Evolutionary conservation across 2,797 vertebrate species (phyloP).

Genomic region (Onychomys arenicola): DNA sequence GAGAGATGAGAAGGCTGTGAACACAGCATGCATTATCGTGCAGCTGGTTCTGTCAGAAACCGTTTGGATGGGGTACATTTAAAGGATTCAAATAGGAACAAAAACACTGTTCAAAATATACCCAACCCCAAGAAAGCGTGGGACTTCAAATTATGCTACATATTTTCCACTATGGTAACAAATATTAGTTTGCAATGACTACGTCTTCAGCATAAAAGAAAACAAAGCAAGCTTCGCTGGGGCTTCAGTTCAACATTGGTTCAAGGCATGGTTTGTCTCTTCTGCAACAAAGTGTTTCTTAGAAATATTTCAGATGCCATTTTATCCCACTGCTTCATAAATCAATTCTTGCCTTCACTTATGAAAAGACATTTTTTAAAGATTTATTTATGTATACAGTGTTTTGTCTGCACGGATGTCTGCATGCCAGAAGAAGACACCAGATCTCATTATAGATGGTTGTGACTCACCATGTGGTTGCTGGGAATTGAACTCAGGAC

Average conservation of each 20-base stretch:
- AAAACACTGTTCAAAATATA: not conserved
- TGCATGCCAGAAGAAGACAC: too few relatives aligned
- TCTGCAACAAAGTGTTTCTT: constrained; percentile 2
- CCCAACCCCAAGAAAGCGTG: not conserved
- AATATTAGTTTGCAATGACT: not conserved
- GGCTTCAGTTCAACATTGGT: not conserved
- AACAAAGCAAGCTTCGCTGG: not conserved
- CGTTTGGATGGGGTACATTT: constrained; percentile 17
- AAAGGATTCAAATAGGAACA: constrained; percentile 24
- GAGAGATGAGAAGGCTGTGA: constrained; percentile 37
- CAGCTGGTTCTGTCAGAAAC: not conserved
- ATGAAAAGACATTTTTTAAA: not conserved
- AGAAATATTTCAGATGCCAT: not conserved
- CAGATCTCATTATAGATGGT: too few relatives aligned
- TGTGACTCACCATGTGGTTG: too few relatives aligned
- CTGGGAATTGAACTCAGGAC: too few relatives aligned
- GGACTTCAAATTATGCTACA: constrained; percentile 2
- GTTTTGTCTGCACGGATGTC: too few relatives aligned
- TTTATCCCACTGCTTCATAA: constrained; percentile 16
- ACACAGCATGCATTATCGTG: not conserved
- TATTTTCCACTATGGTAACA: not conserved
- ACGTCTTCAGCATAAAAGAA: not conserved
- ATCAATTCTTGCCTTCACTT: not conserved
- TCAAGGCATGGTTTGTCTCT: not conserved
- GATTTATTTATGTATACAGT: too few relatives aligned